phyloP scores from a whole-genome alignment of 2,113 vertebrate species.

The Oncorhynchus keta region DNA sequence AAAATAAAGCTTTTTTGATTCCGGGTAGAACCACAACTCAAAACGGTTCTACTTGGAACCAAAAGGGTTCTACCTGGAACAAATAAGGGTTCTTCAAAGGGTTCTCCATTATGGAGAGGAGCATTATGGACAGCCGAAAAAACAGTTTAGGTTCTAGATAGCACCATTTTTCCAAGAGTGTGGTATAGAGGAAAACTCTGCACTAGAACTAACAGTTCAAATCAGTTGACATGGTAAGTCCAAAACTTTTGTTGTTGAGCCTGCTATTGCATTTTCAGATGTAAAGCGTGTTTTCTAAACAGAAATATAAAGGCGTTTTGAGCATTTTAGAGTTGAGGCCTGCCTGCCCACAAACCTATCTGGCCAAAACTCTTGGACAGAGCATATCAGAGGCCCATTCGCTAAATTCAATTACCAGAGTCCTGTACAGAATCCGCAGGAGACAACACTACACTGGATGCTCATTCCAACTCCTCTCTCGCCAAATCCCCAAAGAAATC shows the following conservation, averaged over 20 bases:
- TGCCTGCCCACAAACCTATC: conserved; percentile 1
- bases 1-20: too few species aligned
- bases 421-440: conserved; percentile 71
- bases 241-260: not conserved
- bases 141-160: too few species aligned
- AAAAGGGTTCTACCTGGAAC: too few species aligned
- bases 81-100: too few species aligned
- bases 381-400: conserved; percentile 56
- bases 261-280: not conserved
- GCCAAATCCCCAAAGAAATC: conserved; percentile 81
- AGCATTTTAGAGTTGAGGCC: not conserved
- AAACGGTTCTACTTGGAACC: too few species aligned
- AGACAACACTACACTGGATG: conserved; percentile 72
- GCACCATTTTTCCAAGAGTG: too few species aligned
- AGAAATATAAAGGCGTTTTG: not conserved
- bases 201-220: not conserved
- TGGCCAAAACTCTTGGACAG: conserved; percentile 53
- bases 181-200: not conserved
- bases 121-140: too few species aligned
- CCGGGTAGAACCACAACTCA: too few species aligned
- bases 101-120: too few species aligned
- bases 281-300: not conserved
- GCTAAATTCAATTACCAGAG: conserved; percentile 79
- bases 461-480: conserved; percentile 77
- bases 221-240: not conserved